Conservation (phyloP, 2,888 invertebrate genomes). For the Sycophila texana region DNA sequence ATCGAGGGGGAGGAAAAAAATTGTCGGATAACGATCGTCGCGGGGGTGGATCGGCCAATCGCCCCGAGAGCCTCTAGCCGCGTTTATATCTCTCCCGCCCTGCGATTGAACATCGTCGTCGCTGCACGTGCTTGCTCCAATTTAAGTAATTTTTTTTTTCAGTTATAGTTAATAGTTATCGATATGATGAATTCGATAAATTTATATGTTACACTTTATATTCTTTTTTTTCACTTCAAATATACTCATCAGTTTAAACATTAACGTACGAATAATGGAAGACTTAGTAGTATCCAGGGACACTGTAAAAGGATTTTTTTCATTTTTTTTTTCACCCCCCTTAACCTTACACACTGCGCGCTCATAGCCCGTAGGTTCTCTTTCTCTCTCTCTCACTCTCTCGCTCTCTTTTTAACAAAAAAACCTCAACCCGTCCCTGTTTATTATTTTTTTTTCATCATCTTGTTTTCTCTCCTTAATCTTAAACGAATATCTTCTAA, state of each 20-base stretch:
- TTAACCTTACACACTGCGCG: neutral
- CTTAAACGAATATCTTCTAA: slow-evolving; percentile 47
- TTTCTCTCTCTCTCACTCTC: neutral
- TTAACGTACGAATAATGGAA: slow-evolving; percentile 73
- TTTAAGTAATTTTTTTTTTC: slow-evolving; percentile 43
- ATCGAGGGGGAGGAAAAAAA: slow-evolving; percentile 1
- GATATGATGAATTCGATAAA: slow-evolving; percentile 63
- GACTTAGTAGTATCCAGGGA: slow-evolving; percentile 69
- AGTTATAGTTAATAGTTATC: slow-evolving; percentile 59
- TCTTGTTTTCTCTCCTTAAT: slow-evolving; percentile 54
- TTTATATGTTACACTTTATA: slow-evolving; percentile 63
- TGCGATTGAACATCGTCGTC: slow-evolving; percentile 47
- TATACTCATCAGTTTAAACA: slow-evolving; percentile 67
- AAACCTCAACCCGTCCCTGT: slow-evolving; percentile 54
- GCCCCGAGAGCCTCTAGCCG: slow-evolving; percentile 40
- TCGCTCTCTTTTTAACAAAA: slow-evolving; percentile 48
- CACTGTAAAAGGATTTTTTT: slow-evolving; percentile 62
- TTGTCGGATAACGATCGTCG: neutral
- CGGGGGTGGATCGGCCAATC: slow-evolving; percentile 18
- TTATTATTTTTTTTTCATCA: slow-evolving; percentile 49
- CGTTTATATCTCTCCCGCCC: slow-evolving; percentile 1
- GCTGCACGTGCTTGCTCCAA: slow-evolving; percentile 55
- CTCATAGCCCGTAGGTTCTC: slow-evolving; percentile 37
- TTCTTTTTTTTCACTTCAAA: slow-evolving; percentile 60
- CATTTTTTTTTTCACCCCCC: slow-evolving; percentile 26